A percentile compares a stretch with the other conserved stretches of the same genome.
These are phyloP conservation scores for Sebastes schlegelii DNA, from an alignment of 2,113 vertebrate species.

Conservation along the genomic window DNA sequence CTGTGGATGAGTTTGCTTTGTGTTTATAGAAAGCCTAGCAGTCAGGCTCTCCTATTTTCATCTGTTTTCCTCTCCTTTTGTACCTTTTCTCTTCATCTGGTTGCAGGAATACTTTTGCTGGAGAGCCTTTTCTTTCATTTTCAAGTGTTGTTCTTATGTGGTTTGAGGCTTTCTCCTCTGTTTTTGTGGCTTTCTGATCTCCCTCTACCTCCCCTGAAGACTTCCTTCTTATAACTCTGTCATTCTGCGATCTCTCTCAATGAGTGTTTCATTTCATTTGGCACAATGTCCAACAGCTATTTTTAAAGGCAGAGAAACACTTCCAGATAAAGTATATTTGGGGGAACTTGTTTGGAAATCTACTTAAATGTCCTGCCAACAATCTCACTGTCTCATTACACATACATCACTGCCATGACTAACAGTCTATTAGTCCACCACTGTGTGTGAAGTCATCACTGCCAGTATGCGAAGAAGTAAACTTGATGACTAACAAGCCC, in stretches of 20 bases:
- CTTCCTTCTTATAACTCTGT: not conserved
- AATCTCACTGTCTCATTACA: constrained; percentile 7
- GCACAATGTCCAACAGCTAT: constrained; percentile 26
- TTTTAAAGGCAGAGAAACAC: constrained; percentile 45
- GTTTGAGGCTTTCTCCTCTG: not conserved
- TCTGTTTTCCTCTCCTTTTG: not conserved
- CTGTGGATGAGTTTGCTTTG: constrained; percentile 1
- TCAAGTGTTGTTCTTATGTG: not conserved
- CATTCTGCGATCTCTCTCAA: not conserved
- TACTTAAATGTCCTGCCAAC: constrained; percentile 32
- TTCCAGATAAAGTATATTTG: constrained; percentile 43
- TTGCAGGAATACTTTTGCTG: not conserved
- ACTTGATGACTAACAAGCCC: constrained; percentile 44
- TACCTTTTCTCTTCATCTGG: not conserved
- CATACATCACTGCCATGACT: constrained; percentile 37
- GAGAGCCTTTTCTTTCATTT: not conserved
- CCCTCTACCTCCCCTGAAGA: not conserved
- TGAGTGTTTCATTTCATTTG: constrained; percentile 32
- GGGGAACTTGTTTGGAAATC: constrained; percentile 34
- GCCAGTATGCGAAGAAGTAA: constrained; percentile 47
- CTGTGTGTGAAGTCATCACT: constrained; percentile 47
- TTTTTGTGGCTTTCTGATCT: not conserved
- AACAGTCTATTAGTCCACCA: constrained; percentile 32
- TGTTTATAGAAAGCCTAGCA: not conserved
- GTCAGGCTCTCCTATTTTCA: not conserved